These are phyloP conservation scores for Himalopsyche kuldschensis DNA, from an alignment of 2,888 invertebrate genomes.

Conservation along the genomic window DNA sequence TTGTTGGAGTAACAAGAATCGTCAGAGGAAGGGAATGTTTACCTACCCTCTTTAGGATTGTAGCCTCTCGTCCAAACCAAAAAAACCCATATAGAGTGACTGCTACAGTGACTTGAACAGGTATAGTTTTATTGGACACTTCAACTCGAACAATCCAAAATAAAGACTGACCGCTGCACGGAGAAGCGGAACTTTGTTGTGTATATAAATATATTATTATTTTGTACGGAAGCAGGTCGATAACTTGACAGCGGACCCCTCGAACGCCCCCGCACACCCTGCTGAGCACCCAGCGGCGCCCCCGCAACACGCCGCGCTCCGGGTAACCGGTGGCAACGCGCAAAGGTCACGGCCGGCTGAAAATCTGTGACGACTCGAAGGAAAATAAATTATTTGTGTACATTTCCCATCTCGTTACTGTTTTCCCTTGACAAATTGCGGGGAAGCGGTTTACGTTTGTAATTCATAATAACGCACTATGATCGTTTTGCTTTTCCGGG, in stretches of 20 bases:
- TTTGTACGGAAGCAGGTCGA: not conserved
- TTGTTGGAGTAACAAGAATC: too few relatives aligned
- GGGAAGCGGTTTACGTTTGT: too few relatives aligned
- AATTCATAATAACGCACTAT: too few relatives aligned
- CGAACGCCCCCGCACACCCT: not conserved
- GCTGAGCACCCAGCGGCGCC: not conserved
- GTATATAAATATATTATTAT: not conserved
- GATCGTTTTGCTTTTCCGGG: too few relatives aligned
- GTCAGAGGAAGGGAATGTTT: too few relatives aligned
- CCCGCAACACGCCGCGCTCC: not conserved
- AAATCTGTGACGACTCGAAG: not conserved
- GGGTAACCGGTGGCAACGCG: not conserved
- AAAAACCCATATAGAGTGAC: too few relatives aligned
- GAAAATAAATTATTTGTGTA: not conserved
- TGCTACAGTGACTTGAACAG: too few relatives aligned
- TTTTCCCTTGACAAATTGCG: too few relatives aligned
- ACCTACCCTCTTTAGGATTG: too few relatives aligned
- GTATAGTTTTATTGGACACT: too few relatives aligned
- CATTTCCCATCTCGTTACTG: not conserved
- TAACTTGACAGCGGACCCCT: not conserved
- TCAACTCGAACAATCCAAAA: too few relatives aligned
- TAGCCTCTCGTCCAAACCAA: too few relatives aligned
- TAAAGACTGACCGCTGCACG: not conserved
- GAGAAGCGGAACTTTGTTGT: not conserved
- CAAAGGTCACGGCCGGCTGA: not conserved